Evolutionary conservation across 2,888 invertebrate genomes (phyloP).

Genomic region (Willowsia nigromaculata): DNA sequence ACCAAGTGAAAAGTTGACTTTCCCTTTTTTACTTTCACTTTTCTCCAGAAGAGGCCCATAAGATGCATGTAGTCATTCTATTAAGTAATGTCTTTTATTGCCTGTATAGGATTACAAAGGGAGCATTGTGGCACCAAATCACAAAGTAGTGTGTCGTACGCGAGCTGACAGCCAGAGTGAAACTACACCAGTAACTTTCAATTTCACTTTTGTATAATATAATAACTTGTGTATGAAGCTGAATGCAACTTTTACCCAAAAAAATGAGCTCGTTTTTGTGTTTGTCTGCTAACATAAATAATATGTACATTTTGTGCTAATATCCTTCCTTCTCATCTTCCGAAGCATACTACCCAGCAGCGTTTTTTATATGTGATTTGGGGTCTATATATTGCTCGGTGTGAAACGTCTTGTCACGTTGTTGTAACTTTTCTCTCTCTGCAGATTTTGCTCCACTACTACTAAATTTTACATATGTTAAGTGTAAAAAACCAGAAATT

Average conservation of each 20-base stretch:
- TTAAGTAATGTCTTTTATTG: constrained; percentile 56
- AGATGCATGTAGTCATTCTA: background rate
- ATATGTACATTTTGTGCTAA: constrained; percentile 9
- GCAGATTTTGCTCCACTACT: background rate
- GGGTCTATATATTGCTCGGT: background rate
- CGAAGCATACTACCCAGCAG: background rate
- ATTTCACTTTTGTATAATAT: constrained; percentile 62
- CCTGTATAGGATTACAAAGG: constrained; percentile 55
- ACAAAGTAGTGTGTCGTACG: constrained; percentile 62
- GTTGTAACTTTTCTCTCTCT: background rate
- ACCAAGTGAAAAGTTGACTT: constrained; percentile 23
- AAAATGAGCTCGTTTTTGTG: background rate
- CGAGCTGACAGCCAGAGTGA: constrained; percentile 73
- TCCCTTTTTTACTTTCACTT: constrained; percentile 21
- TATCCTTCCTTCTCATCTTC: background rate
- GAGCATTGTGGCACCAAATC: constrained; percentile 58
- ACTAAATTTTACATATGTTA: background rate
- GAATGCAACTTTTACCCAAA: constrained; percentile 12
- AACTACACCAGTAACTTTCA: constrained; percentile 77
- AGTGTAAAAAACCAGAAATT: background rate
- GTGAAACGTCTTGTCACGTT: constrained; percentile 12
- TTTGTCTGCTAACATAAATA: constrained; percentile 21
- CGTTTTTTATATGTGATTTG: constrained; percentile 21
- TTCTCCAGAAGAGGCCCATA: background rate
- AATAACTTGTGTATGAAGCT: background rate